Evolutionary conservation across 2,888 invertebrate genomes (phyloP).

Genomic region (Dinocampus coccinellae): DNA sequence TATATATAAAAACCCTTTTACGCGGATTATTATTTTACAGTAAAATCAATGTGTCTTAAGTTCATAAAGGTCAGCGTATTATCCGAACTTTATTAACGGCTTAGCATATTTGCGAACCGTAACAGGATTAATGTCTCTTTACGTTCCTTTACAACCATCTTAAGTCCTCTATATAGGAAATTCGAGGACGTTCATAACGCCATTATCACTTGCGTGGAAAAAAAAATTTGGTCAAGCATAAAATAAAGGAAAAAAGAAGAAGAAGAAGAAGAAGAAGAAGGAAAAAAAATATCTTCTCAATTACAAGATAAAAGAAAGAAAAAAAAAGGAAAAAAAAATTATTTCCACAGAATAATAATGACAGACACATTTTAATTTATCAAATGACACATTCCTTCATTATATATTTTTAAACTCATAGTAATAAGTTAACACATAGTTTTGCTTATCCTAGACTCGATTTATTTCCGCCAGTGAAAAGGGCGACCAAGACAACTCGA

Average conservation of each 20-base stretch:
- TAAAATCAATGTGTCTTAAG: not conserved
- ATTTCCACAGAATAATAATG: no score
- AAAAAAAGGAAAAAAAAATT: no score
- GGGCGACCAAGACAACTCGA: constrained; percentile 52
- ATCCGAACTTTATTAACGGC: constrained; percentile 54
- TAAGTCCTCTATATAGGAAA: not conserved
- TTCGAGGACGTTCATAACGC: not conserved
- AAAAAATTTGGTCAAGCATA: not conserved
- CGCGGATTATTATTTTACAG: not conserved
- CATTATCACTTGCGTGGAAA: not conserved
- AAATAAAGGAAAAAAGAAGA: no score
- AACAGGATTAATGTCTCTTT: constrained; percentile 8
- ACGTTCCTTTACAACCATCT: not conserved
- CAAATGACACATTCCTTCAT: not conserved
- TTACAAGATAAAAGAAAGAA: no score
- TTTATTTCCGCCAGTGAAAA: constrained; percentile 30
- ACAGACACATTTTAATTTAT: not conserved
- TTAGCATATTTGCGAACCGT: constrained; percentile 48
- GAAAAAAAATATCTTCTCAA: no score
- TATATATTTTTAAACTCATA: not conserved
- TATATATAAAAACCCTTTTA: not conserved
- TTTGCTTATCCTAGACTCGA: constrained; percentile 27
- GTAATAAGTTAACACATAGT: not conserved
- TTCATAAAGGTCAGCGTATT: constrained; percentile 49
- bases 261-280: no score